Evolutionary conservation across 1,140 invertebrate species (phyloP), one percentile per base, ranked within the genome.

Genomic region (Nasonia vitripennis): DNA sequence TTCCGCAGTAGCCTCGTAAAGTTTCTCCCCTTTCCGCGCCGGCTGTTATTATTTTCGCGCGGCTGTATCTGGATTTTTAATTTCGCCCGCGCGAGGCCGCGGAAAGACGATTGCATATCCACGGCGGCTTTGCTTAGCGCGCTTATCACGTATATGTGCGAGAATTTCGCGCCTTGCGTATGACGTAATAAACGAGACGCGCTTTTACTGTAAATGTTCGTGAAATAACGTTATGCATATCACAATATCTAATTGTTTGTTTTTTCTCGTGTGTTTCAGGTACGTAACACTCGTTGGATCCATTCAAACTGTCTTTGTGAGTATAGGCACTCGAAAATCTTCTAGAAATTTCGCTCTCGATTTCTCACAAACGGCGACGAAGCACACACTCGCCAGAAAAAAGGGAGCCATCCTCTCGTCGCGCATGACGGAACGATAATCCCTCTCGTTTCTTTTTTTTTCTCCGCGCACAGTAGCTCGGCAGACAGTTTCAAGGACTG

Each of bases 401-500:
- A 14, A 51, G 14, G 2, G 48, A 51, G 14, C 48, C 12, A 14
- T 51, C 11, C 48, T 51, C 48, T 51, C 12, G 12, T 51, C 11
- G 48, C 55, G 17, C 20, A 17, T 62, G 17, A n/a, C 55, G 20
- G 17, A 62, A 62, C 20, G 55, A 62, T 62, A 62, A 62, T 62
- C 55, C 55, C 17, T 45, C 41, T 45, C 41, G 41, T 5, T 2
- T 55, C 12, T 55, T 55, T 55, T 17, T 62, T n/a, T 62, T n/a
- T n/a, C 2, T 62, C 7, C 1, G 17, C 4, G 17, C 55, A 17
- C 48, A 51, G 48, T 51, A 62, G 55, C 55, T 20, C 17, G 55
- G 17, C 17, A 55, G 51, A 78, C n/a, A 62, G 20, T 48, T 79
- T 75, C 78, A 81, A 85, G 84, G 78, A 62, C 79, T 73, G 17